A percentile compares a stretch with the other conserved stretches of the same genome.
These are phyloP conservation scores for Tenebrosternarchus preto DNA, from an alignment of 2,113 vertebrate genomes.

Conservation along the genomic window DNA sequence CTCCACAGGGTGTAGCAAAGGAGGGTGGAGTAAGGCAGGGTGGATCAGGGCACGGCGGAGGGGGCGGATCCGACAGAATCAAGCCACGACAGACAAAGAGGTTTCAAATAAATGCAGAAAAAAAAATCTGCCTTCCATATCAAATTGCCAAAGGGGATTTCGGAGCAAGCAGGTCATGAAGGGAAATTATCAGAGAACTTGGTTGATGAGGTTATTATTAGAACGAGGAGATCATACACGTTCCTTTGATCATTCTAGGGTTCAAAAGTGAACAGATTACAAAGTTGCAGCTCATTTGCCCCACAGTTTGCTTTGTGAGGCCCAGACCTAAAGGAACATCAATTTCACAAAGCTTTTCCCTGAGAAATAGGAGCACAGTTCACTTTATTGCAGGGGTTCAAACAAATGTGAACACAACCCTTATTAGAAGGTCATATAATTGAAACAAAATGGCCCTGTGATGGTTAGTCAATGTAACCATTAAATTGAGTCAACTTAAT, in stretches of 20 bases:
- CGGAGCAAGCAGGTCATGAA: background rate
- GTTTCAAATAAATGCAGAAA: background rate
- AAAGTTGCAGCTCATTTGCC: background rate
- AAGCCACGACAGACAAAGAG: background rate
- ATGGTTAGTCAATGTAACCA: background rate
- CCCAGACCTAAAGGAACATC: background rate
- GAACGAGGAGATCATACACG: slow-evolving; percentile 1
- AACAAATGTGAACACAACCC: background rate
- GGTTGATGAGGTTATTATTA: slow-evolving; percentile 27
- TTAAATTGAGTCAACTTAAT: background rate
- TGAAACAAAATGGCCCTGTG: background rate
- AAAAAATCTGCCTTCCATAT: background rate
- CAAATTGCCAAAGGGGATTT: no score
- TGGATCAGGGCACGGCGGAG: no score
- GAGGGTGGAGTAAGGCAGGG: no score
- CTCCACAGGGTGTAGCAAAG: no score
- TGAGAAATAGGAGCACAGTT: background rate
- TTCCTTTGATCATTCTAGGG: slow-evolving; percentile 11
- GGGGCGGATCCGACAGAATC: background rate
- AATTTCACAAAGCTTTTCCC: background rate
- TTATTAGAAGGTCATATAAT: background rate
- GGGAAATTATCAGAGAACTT: background rate
- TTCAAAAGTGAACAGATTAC: background rate
- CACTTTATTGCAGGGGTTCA: no score
- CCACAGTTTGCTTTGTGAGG: background rate